Evolutionary conservation across 1,140 invertebrate genomes (phyloP).

Genomic region (Solenopsis invicta): DNA sequence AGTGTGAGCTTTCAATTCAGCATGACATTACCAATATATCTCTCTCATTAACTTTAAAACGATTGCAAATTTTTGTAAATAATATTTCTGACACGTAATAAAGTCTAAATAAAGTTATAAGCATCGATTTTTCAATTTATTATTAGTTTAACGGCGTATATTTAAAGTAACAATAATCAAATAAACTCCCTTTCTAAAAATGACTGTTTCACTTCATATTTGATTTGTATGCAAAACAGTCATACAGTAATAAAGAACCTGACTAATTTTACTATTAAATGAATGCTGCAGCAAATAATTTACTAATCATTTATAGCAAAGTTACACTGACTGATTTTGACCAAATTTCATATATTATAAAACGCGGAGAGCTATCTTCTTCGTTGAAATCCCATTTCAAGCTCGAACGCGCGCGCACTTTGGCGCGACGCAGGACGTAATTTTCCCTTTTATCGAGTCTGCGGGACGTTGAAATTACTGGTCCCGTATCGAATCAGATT

Average conservation of each 20-base stretch:
- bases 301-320: background rate
- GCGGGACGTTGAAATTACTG: constrained; percentile 55
- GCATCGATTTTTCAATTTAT: background rate
- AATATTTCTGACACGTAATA: background rate
- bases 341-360: constrained; percentile 23
- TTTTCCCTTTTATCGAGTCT: constrained; percentile 58
- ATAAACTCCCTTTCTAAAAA: background rate
- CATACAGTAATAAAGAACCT: background rate
- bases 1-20: background rate
- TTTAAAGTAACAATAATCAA: background rate
- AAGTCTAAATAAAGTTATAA: background rate
- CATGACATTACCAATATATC: background rate
- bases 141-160: background rate
- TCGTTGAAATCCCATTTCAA: constrained; percentile 48
- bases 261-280: background rate
- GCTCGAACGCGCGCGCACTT: constrained; percentile 32
- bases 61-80: background rate
- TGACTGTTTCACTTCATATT: background rate
- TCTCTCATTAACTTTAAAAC: background rate
- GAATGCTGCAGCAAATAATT: background rate
- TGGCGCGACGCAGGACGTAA: constrained; percentile 43
- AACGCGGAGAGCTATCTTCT: constrained; percentile 8
- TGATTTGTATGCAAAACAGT: background rate
- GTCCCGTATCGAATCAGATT: constrained; percentile 59
- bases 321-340: background rate